A percentile compares a stretch with the other conserved stretches of the same genome.
These are phyloP conservation scores for Byasa hedistus DNA, from an alignment of 2,888 invertebrate species.

Conservation along the genomic window DNA sequence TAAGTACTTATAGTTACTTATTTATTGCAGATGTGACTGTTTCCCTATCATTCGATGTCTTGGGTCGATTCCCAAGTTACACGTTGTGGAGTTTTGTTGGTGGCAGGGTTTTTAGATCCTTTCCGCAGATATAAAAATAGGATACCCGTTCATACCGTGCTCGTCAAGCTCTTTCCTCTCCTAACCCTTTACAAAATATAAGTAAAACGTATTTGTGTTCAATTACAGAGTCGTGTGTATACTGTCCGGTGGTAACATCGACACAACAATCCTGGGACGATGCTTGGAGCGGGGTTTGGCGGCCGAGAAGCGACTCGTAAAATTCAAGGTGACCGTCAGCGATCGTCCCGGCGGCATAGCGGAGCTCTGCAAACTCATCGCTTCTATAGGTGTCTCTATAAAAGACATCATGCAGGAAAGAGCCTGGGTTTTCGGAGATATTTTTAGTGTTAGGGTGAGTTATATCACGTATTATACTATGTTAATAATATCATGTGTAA, in stretches of 20 bases:
- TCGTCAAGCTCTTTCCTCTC: background rate
- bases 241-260: conserved; percentile 94
- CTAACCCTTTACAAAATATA: background rate
- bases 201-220: conserved; percentile 2
- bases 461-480: conserved; percentile 27
- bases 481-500: background rate
- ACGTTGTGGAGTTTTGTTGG: too few relatives aligned
- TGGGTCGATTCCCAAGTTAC: too few relatives aligned
- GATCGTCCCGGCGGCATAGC: conserved; percentile 94
- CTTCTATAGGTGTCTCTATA: conserved; percentile 90
- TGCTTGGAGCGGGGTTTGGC: conserved; percentile 94
- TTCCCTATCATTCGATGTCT: too few relatives aligned
- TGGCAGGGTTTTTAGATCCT: too few relatives aligned
- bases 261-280: conserved; percentile 92
- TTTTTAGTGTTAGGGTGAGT: conserved; percentile 82
- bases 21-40: too few relatives aligned
- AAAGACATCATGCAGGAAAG: conserved; percentile 98
- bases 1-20: too few relatives aligned
- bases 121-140: too few relatives aligned
- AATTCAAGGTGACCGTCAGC: conserved; percentile 83
- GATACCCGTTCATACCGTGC: too few relatives aligned
- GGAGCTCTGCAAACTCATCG: conserved; percentile 88
- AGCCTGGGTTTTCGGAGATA: conserved; percentile 94
- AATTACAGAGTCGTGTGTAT: conserved; percentile 87
- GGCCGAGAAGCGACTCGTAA: conserved; percentile 87